Evolutionary conservation across 2,888 invertebrate species (phyloP), one percentile per base, ranked within the genome.

Genomic region (Limnephilus auricula): DNA sequence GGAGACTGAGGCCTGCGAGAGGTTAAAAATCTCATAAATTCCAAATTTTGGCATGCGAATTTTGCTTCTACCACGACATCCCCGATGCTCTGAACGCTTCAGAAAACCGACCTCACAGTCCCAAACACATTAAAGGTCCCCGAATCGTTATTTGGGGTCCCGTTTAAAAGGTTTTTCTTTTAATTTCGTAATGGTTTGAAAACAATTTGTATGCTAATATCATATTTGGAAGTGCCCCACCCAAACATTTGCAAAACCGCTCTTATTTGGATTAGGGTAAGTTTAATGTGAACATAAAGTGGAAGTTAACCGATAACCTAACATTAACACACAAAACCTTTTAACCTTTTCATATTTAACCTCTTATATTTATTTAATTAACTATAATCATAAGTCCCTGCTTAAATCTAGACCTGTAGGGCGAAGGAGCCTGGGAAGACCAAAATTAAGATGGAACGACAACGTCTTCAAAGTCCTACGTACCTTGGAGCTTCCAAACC

Each of bases 61-160:
- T 65, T 9, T 5, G 0, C 6, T 6, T 9, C 65, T 50, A 5
- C n/a, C 9, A 0, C 65, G 25, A 9, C n/a, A 6, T 25, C 65
- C 65, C 25, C 9, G 25, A 65, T n/a, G 25, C 65, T 65, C 65
- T n/a, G 25, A 65, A 25, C 25, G 65, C 65, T 9, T n/a, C 65
- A 25, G 65, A 65, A 65, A 65, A 65, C 65, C 65, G 25, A 65
- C 65, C 18, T 65, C 65, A 25, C 25, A 25, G 65, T n/a, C 65
- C 65, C 65, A n/a, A 65, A 65, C 65, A 65, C 65, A 65, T 65
- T 65, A 65, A 65, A n/a, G 65, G 65, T 65, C 65, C 65, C 65
- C 65, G n/a, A 65, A 65, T 65, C 65, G 65, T 65, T 65, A 65
- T 65, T 65, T 65, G 65, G 65, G 65, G 65, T 65, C 25, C 25